A percentile compares a stretch with the other conserved stretches of the same genome.
These are phyloP conservation scores for Rhynchophorus ferrugineus DNA, from an alignment of 1,140 invertebrate species.

Conservation along the genomic window DNA sequence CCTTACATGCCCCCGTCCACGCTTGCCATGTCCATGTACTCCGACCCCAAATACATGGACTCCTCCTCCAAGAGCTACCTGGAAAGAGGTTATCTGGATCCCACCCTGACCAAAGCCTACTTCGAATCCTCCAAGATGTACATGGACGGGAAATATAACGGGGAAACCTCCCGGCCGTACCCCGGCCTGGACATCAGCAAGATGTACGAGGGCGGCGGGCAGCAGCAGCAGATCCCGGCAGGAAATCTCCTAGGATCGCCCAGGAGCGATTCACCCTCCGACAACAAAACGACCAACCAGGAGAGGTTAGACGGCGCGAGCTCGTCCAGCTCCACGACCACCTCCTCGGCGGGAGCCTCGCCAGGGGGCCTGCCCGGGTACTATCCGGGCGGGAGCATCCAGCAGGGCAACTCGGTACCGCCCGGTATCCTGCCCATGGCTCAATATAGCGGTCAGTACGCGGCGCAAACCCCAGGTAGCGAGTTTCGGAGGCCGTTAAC, in stretches of 20 bases:
- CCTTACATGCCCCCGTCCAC: constrained; percentile 57
- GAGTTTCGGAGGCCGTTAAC: constrained; percentile 74
- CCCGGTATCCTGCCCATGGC: constrained; percentile 53
- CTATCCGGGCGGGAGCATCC: constrained; percentile 48
- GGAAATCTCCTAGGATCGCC: constrained; percentile 44
- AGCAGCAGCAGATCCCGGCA: constrained; percentile 41
- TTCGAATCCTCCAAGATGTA: constrained; percentile 69
- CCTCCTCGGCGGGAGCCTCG: constrained; percentile 55
- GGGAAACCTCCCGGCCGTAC: constrained; percentile 37
- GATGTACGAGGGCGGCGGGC: constrained; percentile 48
- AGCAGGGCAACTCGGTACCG: constrained; percentile 42
- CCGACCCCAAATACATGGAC: constrained; percentile 57
- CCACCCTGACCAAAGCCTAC: constrained; percentile 67
- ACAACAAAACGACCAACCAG: constrained; percentile 42
- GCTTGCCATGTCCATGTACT: constrained; percentile 60
- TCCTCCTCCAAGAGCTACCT: constrained; percentile 58
- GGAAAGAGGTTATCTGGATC: constrained; percentile 54
- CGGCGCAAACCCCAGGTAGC: constrained; percentile 41
- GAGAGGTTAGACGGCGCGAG: constrained; percentile 50
- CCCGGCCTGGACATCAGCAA: constrained; percentile 57
- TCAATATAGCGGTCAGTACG: constrained; percentile 56
- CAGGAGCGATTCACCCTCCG: constrained; percentile 53
- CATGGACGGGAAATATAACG: constrained; percentile 58
- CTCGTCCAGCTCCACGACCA: constrained; percentile 46
- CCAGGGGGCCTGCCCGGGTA: constrained; percentile 55